phyloP scores from a whole-genome alignment of 2,888 invertebrate genomes.

The Geotrupes spiniger region DNA sequence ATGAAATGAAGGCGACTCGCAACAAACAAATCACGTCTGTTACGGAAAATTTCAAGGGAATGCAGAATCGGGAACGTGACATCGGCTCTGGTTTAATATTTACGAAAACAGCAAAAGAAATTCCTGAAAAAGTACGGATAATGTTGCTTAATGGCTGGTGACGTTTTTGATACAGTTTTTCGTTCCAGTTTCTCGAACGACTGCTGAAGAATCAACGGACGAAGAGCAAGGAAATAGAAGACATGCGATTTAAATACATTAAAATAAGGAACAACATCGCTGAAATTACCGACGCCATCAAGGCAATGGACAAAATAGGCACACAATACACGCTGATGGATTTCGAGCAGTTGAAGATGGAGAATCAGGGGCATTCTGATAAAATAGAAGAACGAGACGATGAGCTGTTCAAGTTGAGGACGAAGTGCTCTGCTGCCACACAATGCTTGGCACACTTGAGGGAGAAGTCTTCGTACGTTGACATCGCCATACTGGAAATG shows the following conservation, averaged over 20 bases:
- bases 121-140: conserved; percentile 39
- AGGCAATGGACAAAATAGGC: conserved; percentile 50
- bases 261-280: conserved; percentile 39
- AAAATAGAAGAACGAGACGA: conserved; percentile 58
- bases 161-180: not conserved
- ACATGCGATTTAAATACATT: conserved; percentile 40
- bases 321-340: conserved; percentile 54
- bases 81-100: conserved; percentile 42
- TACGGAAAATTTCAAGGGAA: conserved; percentile 29
- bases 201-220: conserved; percentile 36
- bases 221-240: conserved; percentile 37
- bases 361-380: conserved; percentile 55
- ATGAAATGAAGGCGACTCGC: conserved; percentile 28
- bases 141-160: not conserved
- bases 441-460: conserved; percentile 54
- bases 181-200: conserved; percentile 33
- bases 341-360: conserved; percentile 57
- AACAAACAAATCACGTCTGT: conserved; percentile 31
- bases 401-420: conserved; percentile 51
- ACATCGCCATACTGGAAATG: conserved; percentile 38
- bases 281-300: conserved; percentile 39
- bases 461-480: conserved; percentile 52
- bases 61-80: conserved; percentile 39
- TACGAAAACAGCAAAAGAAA: conserved; percentile 43
- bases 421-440: conserved; percentile 52